These are phyloP conservation scores for Platanista minor DNA, from an alignment of 2,113 vertebrate genomes.

Conservation along the genomic window DNA sequence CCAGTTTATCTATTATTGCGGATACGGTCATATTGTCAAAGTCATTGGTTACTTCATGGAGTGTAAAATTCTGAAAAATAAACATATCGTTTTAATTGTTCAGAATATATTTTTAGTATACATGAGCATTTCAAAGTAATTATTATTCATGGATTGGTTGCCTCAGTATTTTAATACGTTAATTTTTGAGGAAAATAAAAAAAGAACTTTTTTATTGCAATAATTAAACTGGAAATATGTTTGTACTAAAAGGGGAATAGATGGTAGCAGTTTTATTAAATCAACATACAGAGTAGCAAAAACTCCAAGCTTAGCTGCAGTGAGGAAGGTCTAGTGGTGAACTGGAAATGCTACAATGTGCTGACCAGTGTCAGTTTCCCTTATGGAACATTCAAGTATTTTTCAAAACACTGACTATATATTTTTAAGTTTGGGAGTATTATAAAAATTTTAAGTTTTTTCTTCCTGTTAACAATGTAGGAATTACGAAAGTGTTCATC, in stretches of 20 bases:
- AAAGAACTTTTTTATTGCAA: neutral
- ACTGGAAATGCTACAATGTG: neutral
- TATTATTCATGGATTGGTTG: neutral
- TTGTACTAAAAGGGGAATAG: neutral
- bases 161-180: neutral
- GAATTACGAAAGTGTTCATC: neutral
- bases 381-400: neutral
- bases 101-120: conserved; percentile 18
- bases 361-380: neutral
- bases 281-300: neutral
- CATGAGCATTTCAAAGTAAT: conserved; percentile 5
- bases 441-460: neutral
- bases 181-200: neutral
- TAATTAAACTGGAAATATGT: conserved; percentile 35
- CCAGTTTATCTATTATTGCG: conserved; percentile 79
- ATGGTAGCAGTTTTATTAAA: neutral
- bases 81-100: conserved; percentile 44
- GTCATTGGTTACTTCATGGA: conserved; percentile 63
- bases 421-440: neutral
- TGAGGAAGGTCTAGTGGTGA: neutral
- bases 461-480: neutral
- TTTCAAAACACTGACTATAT: neutral
- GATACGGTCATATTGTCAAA: conserved; percentile 66
- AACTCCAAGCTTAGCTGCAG: neutral
- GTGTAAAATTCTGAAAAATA: conserved; percentile 82